A percentile compares a stretch with the other conserved stretches of the same genome.
Conservation (phyloP, 2,888 invertebrate species). For the Apoda limacodes region DNA sequence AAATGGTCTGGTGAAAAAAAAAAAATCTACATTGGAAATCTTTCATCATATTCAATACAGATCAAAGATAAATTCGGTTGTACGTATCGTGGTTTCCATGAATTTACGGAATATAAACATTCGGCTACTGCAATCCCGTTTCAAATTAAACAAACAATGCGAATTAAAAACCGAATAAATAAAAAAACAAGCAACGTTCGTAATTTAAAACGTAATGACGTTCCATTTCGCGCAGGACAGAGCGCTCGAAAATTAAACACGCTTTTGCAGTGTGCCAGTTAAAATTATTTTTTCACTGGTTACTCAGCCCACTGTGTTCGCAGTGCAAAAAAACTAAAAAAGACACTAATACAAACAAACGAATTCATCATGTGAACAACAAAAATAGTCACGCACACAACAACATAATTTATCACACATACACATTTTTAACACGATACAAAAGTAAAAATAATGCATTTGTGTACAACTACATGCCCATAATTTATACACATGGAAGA, state of each 20-base stretch:
- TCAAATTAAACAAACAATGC: conserved; percentile 47
- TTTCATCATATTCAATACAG: too few species aligned
- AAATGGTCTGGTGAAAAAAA: too few species aligned
- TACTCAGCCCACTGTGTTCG: conserved; percentile 49
- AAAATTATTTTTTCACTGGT: conserved; percentile 66
- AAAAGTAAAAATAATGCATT: conserved; percentile 47
- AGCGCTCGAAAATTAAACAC: conserved; percentile 67
- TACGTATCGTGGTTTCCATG: too few species aligned
- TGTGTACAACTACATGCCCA: conserved; percentile 30
- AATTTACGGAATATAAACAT: too few species aligned
- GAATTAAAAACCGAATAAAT: conserved; percentile 47
- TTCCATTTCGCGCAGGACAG: conserved; percentile 62
- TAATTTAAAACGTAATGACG: conserved; percentile 69
- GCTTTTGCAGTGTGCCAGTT: conserved; percentile 62
- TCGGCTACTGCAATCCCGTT: conserved; percentile 21
- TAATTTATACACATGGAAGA: conserved; percentile 32
- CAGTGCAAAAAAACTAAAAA: conserved; percentile 50
- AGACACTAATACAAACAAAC: conserved; percentile 57
- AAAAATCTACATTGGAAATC: too few species aligned
- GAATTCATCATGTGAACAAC: conserved; percentile 61
- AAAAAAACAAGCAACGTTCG: conserved; percentile 52
- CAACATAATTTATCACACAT: conserved; percentile 31
- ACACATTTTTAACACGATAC: conserved; percentile 31
- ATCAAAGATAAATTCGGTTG: too few species aligned
- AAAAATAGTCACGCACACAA: conserved; percentile 41